Base-by-base conservation (phyloP, 2,797 vertebrate genomes). In the Morus bassanus region DNA sequence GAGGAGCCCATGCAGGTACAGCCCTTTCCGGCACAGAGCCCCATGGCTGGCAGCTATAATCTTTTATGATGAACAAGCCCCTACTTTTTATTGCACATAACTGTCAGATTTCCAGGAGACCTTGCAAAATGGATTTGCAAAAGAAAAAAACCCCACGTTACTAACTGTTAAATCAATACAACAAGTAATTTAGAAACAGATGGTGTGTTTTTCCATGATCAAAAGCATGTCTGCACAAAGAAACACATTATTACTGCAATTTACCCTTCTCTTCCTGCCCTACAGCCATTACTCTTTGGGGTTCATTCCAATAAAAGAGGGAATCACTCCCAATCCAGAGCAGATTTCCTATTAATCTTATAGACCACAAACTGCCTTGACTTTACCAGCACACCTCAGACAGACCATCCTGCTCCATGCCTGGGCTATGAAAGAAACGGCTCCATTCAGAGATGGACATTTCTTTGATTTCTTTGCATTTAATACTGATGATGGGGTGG, bases 81-180 rank as follows among this genome's bases (percentile, higher is more conserved):
- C 3, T 70, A 13, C 45, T 85, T 75, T 84, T 85, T 87, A 77
- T 79, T 87, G 86, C 90, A 80, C 35, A 28, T 73, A 76, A 84
- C 84, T 90, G 92, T 90, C 91, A 93, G 75, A 45, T 94, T 92
- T 92, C 84, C 67, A 59, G 91, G 76, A 94, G 73, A 69, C 85
- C 53, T 53, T 7, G 2, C 74, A 85, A 80, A 96, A 96, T 87
- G 77, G 85, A 92, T 95, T 94, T 93, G 83, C 48, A 87, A 90
- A 85, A 75, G 54, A 9, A 11, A 69, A 84, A 70, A 37, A 23
- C 46, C 33, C 35, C 10, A 15, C 1, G 1, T 91, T 93, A 82
- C 59, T 97, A 88, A 95, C 92, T 88, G 95, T 87, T 91, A 95
- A 96, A 97, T 97, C 97, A 89, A 97, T 97, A 96, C 89, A 93